Evolutionary conservation across 2,888 invertebrate genomes (phyloP).

Genomic region (Acleris sparsana): DNA sequence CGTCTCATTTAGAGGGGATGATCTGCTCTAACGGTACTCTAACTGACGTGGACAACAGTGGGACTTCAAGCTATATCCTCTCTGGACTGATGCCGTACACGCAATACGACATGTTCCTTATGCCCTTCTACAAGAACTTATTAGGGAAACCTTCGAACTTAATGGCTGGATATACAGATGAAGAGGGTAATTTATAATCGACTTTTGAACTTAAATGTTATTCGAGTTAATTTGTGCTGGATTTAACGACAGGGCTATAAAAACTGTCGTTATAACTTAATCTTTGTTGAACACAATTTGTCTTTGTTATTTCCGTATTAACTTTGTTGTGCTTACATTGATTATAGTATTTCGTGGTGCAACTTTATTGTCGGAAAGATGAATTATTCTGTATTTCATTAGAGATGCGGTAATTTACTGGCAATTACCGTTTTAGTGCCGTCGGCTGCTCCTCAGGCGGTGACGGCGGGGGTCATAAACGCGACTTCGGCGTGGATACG

Average conservation of each 20-base stretch:
- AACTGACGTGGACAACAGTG: slow-evolving; percentile 87
- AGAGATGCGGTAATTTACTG: slow-evolving; percentile 38
- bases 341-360: slow-evolving; percentile 3
- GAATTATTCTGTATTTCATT: slow-evolving; percentile 40
- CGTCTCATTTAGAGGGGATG: slow-evolving; percentile 56
- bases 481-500: slow-evolving; percentile 91
- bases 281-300: slow-evolving; percentile 8
- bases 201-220: slow-evolving; percentile 3
- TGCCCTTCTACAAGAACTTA: slow-evolving; percentile 93
- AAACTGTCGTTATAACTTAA: slow-evolving; percentile 2
- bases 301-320: slow-evolving; percentile 11
- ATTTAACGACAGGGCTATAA: neutral
- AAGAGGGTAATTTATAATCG: slow-evolving; percentile 85
- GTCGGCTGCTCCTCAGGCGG: slow-evolving; percentile 89
- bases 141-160: slow-evolving; percentile 97
- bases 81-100: slow-evolving; percentile 92
- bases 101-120: slow-evolving; percentile 95
- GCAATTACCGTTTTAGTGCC: slow-evolving; percentile 85
- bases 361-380: slow-evolving; percentile 36
- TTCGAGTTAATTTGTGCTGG: neutral
- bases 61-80: slow-evolving; percentile 88
- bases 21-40: slow-evolving; percentile 85
- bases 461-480: slow-evolving; percentile 91
- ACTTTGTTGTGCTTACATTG: slow-evolving; percentile 9
- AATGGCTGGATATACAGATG: slow-evolving; percentile 91